Percentiles rank a stretch among this genome's conserved stretches.
phyloP scores from a whole-genome alignment of 1,140 invertebrate species.

The Popillia japonica region DNA sequence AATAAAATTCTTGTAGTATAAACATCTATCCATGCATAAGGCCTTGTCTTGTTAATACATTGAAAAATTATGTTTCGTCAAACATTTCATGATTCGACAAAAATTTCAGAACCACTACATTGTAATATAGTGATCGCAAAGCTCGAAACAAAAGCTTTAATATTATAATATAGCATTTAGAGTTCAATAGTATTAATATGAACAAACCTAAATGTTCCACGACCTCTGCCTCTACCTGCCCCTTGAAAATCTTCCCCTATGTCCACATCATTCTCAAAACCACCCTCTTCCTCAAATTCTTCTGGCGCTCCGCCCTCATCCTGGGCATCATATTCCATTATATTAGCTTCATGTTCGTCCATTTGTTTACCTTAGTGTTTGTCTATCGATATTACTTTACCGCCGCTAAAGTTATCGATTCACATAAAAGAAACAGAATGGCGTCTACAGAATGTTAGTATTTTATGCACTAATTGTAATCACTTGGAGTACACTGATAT shows the following conservation, averaged over 20 bases:
- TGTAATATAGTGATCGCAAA: too few species aligned
- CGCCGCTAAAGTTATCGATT: neutral
- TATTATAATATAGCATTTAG: too few species aligned
- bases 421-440: constrained; percentile 6
- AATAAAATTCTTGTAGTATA: too few species aligned
- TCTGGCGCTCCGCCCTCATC: constrained; percentile 45
- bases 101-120: too few species aligned
- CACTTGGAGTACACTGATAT: too few species aligned
- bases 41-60: too few species aligned
- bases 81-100: too few species aligned
- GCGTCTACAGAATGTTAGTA: neutral
- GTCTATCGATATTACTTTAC: neutral
- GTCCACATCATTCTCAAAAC: constrained; percentile 56
- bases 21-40: too few species aligned
- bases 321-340: constrained; percentile 49
- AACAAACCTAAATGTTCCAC: constrained; percentile 65
- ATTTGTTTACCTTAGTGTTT: constrained; percentile 38
- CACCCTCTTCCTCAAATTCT: constrained; percentile 55
- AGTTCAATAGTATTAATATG: neutral
- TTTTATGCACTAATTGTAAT: too few species aligned
- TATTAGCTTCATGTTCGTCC: constrained; percentile 47
- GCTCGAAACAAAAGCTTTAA: too few species aligned
- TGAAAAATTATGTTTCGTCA: too few species aligned
- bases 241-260: constrained; percentile 57
- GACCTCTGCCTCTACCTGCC: constrained; percentile 62